Conservation (phyloP, 2,797 vertebrate species). For the Thalassophryne amazonica region DNA sequence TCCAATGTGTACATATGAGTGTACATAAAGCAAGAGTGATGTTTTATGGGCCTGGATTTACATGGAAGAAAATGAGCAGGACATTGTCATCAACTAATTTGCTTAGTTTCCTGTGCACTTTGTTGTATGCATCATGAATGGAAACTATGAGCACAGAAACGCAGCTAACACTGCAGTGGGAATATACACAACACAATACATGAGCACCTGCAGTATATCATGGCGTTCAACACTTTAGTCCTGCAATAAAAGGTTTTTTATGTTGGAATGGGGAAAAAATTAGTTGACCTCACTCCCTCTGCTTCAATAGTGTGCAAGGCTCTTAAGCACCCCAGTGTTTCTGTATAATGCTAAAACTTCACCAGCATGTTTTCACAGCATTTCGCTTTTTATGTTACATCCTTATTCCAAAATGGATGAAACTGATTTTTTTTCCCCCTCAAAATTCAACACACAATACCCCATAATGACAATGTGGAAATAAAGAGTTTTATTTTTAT, state of each 20-base stretch:
- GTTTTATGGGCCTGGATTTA: slow-evolving; percentile 10
- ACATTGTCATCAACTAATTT: not conserved
- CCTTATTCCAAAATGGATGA: too few relatives aligned
- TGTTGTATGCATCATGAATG: not conserved
- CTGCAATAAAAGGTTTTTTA: not conserved
- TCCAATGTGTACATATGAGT: slow-evolving; percentile 48
- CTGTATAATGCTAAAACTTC: too few relatives aligned
- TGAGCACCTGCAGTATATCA: not conserved
- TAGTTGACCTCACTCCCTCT: too few relatives aligned
- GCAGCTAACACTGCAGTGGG: not conserved
- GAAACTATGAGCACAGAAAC: not conserved
- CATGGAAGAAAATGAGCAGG: slow-evolving; percentile 14
- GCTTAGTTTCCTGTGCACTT: slow-evolving; percentile 13
- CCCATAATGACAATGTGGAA: too few relatives aligned
- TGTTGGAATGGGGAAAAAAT: too few relatives aligned
- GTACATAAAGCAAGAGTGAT: slow-evolving; percentile 27
- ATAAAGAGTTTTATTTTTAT: too few relatives aligned
- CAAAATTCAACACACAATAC: too few relatives aligned
- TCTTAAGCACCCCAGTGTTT: too few relatives aligned
- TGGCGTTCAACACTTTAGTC: not conserved
- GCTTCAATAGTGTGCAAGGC: too few relatives aligned
- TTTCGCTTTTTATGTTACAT: too few relatives aligned
- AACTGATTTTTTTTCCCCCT: too few relatives aligned
- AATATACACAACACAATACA: not conserved
- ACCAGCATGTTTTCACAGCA: too few relatives aligned